These are phyloP conservation scores for Ips nitidus DNA, from an alignment of 1,140 invertebrate genomes.

Conservation along the genomic window DNA sequence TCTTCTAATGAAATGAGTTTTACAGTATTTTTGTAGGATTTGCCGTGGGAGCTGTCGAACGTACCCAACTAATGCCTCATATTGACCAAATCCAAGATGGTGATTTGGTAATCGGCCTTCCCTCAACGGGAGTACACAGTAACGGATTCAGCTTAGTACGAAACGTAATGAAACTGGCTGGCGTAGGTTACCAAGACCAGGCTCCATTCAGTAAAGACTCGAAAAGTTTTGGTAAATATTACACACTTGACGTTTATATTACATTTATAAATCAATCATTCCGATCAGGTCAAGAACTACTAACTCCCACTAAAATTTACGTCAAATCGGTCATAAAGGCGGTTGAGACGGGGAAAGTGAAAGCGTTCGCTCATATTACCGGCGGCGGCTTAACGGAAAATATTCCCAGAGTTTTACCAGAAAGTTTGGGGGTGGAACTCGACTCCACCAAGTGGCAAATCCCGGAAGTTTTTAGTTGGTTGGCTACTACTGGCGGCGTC, in stretches of 20 bases:
- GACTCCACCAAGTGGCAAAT: constrained; percentile 77
- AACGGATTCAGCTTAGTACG: constrained; percentile 96
- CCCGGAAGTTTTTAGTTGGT: constrained; percentile 67
- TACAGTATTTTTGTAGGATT: constrained; percentile 60
- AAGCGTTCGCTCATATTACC: constrained; percentile 93
- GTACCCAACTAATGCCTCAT: constrained; percentile 71
- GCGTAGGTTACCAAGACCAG: constrained; percentile 64
- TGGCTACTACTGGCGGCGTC: constrained; percentile 62
- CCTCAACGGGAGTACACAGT: constrained; percentile 90
- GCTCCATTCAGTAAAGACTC: constrained; percentile 74
- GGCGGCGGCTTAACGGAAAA: constrained; percentile 94
- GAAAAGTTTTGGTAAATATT: constrained; percentile 60
- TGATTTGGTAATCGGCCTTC: constrained; percentile 84
- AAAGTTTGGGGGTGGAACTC: constrained; percentile 65
- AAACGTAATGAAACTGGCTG: constrained; percentile 73
- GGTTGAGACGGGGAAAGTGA: constrained; percentile 72
- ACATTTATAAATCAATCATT: not conserved
- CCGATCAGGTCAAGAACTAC: constrained; percentile 76
- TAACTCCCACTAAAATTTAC: constrained; percentile 93
- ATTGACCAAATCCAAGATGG: constrained; percentile 69
- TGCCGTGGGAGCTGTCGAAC: constrained; percentile 88
- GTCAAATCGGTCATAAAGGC: constrained; percentile 73
- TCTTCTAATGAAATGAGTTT: not conserved
- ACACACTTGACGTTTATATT: not conserved
- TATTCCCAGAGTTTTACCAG: constrained; percentile 80